phyloP scores from a whole-genome alignment of 2,113 vertebrate species.

The Eira barbara region DNA sequence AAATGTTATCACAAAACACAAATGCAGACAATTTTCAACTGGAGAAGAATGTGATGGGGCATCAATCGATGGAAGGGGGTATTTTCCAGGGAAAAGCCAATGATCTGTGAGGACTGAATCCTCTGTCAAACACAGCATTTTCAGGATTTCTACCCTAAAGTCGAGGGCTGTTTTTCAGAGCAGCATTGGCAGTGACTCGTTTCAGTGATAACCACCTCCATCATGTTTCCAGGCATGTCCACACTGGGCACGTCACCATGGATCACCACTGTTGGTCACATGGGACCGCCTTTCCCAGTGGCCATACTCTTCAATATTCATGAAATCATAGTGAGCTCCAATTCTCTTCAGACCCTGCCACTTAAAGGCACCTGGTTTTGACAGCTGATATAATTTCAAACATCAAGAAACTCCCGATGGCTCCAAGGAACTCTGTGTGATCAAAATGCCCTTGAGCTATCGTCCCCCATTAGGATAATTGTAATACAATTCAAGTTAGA shows the following conservation, averaged over 20 bases:
- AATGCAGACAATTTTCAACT: not conserved
- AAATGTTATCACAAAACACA: not conserved
- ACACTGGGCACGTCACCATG: not conserved
- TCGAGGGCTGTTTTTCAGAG: not conserved
- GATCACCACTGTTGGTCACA: not conserved
- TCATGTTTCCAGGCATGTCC: not conserved
- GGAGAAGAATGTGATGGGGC: not conserved
- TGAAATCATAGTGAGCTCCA: not conserved
- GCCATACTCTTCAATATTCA: not conserved
- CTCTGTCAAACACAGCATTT: not conserved
- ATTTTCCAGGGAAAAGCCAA: not conserved
- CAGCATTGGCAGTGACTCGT: too few species aligned
- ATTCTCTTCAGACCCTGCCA: not conserved
- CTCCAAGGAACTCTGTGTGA: not conserved
- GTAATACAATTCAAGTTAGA: not conserved
- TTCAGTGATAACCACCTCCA: not conserved
- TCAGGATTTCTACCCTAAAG: not conserved
- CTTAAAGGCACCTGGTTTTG: not conserved
- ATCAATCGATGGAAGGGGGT: not conserved
- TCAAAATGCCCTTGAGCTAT: not conserved
- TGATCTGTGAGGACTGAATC: not conserved
- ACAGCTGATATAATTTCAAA: not conserved
- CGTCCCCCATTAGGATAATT: too few species aligned
- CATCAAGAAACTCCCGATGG: not conserved
- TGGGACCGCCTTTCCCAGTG: not conserved